Evolutionary conservation across 1,140 invertebrate species (phyloP).

Genomic region (Drosophila pruinosa): DNA sequence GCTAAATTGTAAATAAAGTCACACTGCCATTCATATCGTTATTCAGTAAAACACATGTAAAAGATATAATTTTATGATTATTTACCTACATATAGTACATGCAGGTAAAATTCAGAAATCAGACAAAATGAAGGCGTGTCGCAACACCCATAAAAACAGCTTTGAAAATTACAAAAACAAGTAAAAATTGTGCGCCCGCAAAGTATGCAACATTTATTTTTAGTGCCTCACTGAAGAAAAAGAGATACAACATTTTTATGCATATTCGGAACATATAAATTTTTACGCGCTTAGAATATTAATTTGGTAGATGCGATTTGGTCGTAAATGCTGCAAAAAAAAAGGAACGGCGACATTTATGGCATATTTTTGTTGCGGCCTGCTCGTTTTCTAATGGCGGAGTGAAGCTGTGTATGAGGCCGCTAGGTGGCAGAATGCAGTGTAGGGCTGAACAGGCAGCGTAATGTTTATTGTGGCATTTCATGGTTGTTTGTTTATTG

Average conservation of each 20-base stretch:
- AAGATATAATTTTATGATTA: slow-evolving; percentile 29
- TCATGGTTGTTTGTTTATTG: slow-evolving; percentile 39
- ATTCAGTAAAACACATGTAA: slow-evolving; percentile 22
- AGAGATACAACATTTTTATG: slow-evolving; percentile 32
- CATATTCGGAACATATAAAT: slow-evolving; percentile 55
- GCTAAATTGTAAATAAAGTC: slow-evolving; percentile 23
- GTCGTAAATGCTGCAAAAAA: slow-evolving; percentile 55
- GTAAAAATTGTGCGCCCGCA: slow-evolving; percentile 58
- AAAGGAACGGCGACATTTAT: slow-evolving; percentile 47
- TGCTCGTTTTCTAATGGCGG: neutral
- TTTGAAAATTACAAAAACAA: slow-evolving; percentile 21
- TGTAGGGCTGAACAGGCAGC: neutral
- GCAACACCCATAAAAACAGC: slow-evolving; percentile 46
- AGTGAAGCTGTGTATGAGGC: neutral
- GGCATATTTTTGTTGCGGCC: slow-evolving; percentile 40
- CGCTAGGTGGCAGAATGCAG: neutral
- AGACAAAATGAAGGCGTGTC: slow-evolving; percentile 41
- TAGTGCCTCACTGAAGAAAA: slow-evolving; percentile 16
- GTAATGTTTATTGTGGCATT: slow-evolving; percentile 32
- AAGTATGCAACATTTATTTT: slow-evolving; percentile 78
- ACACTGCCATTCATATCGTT: slow-evolving; percentile 22
- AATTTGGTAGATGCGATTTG: slow-evolving; percentile 76
- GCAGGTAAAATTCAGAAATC: slow-evolving; percentile 45
- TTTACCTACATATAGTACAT: slow-evolving; percentile 1
- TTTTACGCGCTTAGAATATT: slow-evolving; percentile 79